A percentile compares a stretch with the other conserved stretches of the same genome.
Evolutionary conservation across 2,113 vertebrate species (phyloP).

Genomic region (Daubentonia madagascariensis): DNA sequence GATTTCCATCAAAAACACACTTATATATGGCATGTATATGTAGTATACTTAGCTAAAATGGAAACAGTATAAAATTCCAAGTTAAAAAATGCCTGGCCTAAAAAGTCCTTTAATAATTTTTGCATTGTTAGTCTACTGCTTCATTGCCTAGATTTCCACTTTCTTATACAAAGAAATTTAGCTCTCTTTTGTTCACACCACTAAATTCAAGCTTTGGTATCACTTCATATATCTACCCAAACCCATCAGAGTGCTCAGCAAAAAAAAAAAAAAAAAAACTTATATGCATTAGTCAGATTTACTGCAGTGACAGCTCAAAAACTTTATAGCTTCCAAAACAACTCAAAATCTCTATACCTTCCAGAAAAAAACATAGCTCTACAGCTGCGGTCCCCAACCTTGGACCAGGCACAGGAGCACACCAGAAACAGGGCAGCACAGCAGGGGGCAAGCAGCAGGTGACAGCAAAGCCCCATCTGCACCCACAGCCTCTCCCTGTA

Average conservation of each 20-base stretch:
- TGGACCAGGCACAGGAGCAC: too few relatives aligned
- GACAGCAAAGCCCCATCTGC: too few relatives aligned
- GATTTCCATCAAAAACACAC: constrained; percentile 6
- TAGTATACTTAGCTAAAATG: neutral
- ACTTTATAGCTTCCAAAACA: neutral
- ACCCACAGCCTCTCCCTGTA: too few relatives aligned
- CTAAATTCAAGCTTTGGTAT: constrained; percentile 7
- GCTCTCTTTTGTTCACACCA: neutral
- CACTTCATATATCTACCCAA: neutral
- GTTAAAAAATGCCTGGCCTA: neutral
- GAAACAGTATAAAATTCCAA: constrained; percentile 4
- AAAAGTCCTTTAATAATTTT: neutral
- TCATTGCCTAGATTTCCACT: neutral
- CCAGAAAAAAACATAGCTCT: neutral
- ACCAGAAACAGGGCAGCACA: too few relatives aligned
- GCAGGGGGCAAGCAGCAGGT: too few relatives aligned
- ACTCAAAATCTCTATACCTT: neutral
- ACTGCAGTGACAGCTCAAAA: neutral
- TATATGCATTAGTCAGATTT: neutral
- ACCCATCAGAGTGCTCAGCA: neutral
- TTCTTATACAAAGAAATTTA: neutral
- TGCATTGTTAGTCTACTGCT: neutral
- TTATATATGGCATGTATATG: neutral
- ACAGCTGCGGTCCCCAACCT: too few relatives aligned
- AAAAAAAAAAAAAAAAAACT: neutral